Evolutionary conservation across 2,113 vertebrate genomes (phyloP), one percentile per base, ranked within the genome.

Genomic region (Petrocephalus microphthalmus): DNA sequence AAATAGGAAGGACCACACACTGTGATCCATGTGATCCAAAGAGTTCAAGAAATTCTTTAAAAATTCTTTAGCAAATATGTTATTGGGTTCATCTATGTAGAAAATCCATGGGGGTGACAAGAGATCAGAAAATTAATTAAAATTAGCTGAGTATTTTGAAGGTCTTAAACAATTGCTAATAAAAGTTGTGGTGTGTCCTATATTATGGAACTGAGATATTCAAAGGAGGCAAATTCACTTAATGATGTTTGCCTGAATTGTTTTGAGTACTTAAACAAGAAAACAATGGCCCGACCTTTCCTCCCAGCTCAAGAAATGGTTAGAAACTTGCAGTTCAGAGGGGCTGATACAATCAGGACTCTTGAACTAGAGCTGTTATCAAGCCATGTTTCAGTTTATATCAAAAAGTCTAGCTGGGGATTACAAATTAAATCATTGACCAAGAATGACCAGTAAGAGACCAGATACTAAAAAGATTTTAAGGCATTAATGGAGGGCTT

Each of bases 21-120:
- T 88, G 87, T 19, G 52, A 37, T 10, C 45, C 25, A 45, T 78
- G 33, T 88, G n/a, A n/a, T n/a, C n/a, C 87, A 88, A 83, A 37
- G 49, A 87, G 11, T 42, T 10, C 42, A 13, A 87, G 15, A 53
- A 37, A 51, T 82, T 49, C 2, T 2, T 6, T 49, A 49, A 7
- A 49, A 49, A 49, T 49, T 56, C 19, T 37, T 57, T 88, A 29
- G 52, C 49, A 82, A 81, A 81, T 29, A 81, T 88, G 17, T 88
- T 52, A 20, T 42, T 42, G 29, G 71, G 33, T 42, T 78, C 42
- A 67, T 67, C n/a, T 67, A 64, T 25, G n/a, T 64, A 22, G 57
- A 60, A n/a, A 37, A 85, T 56, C 22, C 17, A 47, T 25, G 51
- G 49, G 25, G 57, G 3, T 64, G 57, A 25, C n/a, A 64, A 22